A percentile compares a stretch with the other conserved stretches of the same genome.
Evolutionary conservation across 1,140 invertebrate genomes (phyloP).

Genomic region (Mycetomoellerius zeteki): DNA sequence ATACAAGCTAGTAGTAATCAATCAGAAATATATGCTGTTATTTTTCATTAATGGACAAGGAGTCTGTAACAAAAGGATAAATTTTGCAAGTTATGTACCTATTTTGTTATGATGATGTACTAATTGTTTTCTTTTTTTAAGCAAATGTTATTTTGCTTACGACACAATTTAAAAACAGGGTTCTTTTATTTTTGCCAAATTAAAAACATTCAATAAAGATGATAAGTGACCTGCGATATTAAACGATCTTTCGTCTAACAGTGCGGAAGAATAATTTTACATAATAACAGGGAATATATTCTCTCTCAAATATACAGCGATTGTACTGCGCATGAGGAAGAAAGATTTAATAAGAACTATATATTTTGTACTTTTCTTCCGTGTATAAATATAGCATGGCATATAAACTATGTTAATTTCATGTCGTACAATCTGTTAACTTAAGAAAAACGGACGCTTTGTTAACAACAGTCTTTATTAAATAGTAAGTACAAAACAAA

Average conservation of each 20-base stretch:
- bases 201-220: not conserved
- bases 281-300: constrained; percentile 5
- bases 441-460: constrained; percentile 49
- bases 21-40: not conserved
- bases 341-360: constrained; percentile 44
- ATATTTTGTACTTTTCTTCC: constrained; percentile 68
- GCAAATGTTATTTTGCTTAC: not conserved
- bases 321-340: not conserved
- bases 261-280: constrained; percentile 2
- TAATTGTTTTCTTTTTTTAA: not conserved
- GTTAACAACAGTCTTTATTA: constrained; percentile 70
- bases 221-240: not conserved
- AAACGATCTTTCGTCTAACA: constrained; percentile 26
- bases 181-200: not conserved
- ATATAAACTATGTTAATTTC: constrained; percentile 38
- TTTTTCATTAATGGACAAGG: constrained; percentile 10
- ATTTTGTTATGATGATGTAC: not conserved
- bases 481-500: constrained; percentile 75
- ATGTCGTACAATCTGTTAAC: constrained; percentile 25
- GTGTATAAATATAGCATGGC: constrained; percentile 39
- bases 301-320: constrained; percentile 18
- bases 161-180: not conserved
- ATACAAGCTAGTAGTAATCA: not conserved
- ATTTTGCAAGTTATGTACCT: constrained; percentile 23
- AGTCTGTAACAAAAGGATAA: constrained; percentile 28